These are phyloP conservation scores for Micoletzkya japonica DNA, from an alignment of 2,888 invertebrate genomes.

Conservation along the genomic window DNA sequence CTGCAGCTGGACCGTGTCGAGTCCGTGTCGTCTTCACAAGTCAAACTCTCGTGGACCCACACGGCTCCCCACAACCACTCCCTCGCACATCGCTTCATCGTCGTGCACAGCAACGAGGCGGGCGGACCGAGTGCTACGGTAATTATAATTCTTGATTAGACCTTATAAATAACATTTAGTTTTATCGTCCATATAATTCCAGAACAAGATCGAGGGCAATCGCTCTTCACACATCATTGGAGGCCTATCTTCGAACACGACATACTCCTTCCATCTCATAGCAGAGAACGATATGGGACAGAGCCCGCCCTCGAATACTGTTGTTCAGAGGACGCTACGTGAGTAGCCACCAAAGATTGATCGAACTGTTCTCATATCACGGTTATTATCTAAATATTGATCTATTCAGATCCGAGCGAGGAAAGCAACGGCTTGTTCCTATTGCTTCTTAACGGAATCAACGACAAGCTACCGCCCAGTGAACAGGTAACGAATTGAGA, in stretches of 20 bases:
- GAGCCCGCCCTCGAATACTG: constrained; percentile 40
- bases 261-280: constrained; percentile 42
- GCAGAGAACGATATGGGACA: constrained; percentile 53
- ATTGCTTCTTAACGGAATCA: constrained; percentile 7
- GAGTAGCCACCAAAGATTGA: constrained; percentile 25
- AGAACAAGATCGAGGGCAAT: constrained; percentile 38
- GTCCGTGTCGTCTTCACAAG: background rate
- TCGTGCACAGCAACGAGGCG: background rate
- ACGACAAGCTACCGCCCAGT: background rate
- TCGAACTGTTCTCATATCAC: background rate
- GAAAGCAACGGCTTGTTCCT: constrained; percentile 10
- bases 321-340: constrained; percentile 49
- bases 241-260: constrained; percentile 39
- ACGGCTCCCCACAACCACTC: constrained; percentile 10
- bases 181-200: too few relatives aligned
- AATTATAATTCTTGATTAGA: too few relatives aligned
- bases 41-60: constrained; percentile 6
- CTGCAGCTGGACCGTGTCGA: background rate
- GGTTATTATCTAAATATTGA: background rate
- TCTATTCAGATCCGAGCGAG: constrained; percentile 16
- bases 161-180: too few relatives aligned
- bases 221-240: constrained; percentile 37
- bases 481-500: constrained; percentile 16
- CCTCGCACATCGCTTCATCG: background rate
- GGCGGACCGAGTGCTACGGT: background rate